Evolutionary conservation across 2,113 vertebrate species (phyloP), one percentile per base, ranked within the genome.

Genomic region (Terrapene triunguis): DNA sequence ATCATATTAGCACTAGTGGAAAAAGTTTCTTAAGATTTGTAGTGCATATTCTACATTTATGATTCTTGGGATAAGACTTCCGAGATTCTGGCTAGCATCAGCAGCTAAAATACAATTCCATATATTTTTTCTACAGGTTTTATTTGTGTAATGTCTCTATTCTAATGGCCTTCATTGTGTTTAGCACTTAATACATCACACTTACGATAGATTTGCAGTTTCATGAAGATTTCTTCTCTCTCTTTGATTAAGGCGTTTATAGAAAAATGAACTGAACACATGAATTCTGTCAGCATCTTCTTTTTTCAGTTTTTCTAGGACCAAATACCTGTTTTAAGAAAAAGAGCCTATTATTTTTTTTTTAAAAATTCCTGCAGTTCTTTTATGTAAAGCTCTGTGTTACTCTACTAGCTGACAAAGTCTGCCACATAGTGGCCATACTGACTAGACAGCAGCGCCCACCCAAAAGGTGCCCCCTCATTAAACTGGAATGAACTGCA

Each of bases 261-360:
- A 99, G 92, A 99, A 99, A 97, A 99, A 99, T 14, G 99, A 99
- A 98, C 99, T 99, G 97, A 99, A 99, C 55, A 99, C 98, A 80
- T 99, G 99, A 98, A 99, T 99, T 93, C 99, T 98, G 44, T 99
- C 98, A 81, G 99, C 99, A 54, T 99, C 99, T 95, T 99, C 99
- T 89, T 99, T 99, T 98, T 99, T 99, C 93, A 99, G 97, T 92
- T 99, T 99, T 98, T 99, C 99, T 98, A 99, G 98, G 95, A 99
- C 99, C 98, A 99, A 98, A 98, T 99, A 99, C 93, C 99, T 99
- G 88, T 87, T 89, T 89, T 17, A 82, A 78, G 62, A 82, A 54
- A 94, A 94, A 96, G 78, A 82, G 8, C 24, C 54, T 32, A 44
- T 82, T 79, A 27, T 57, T 19, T 16, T 51, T 51, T 54, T 53